phyloP scores from a whole-genome alignment of 1,140 invertebrate species.

The Chionoecetes opilio region DNA sequence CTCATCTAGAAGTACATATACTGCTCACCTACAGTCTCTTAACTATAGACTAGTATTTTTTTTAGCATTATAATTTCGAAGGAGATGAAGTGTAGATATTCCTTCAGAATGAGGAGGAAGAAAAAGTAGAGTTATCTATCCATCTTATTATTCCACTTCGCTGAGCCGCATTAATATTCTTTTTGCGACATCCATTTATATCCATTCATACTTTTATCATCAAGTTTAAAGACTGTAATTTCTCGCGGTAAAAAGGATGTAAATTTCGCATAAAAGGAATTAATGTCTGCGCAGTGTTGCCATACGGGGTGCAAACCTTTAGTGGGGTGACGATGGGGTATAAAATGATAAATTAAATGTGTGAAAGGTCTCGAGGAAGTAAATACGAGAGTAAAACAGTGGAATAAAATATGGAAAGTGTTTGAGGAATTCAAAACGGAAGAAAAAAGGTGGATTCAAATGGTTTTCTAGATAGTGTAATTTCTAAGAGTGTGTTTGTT shows the following conservation, averaged over 20 bases:
- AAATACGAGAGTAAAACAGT: neutral
- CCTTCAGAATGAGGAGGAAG: neutral
- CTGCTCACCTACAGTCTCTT: too few species aligned
- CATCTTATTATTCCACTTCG: neutral
- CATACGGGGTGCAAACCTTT: neutral
- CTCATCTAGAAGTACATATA: too few species aligned
- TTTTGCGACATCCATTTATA: neutral
- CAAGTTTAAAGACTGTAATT: conserved; percentile 7
- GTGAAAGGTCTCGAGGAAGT: neutral
- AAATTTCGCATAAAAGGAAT: conserved; percentile 31
- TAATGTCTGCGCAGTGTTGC: neutral
- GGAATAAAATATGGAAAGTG: neutral
- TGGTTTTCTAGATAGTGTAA: too few species aligned
- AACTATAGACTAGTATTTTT: too few species aligned
- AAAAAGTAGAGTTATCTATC: neutral
- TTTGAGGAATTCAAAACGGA: too few species aligned
- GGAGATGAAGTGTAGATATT: neutral
- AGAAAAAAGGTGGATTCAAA: too few species aligned
- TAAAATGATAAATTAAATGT: neutral
- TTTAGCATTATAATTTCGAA: too few species aligned
- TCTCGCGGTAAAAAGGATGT: neutral
- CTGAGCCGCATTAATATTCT: neutral
- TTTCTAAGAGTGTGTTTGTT: too few species aligned
- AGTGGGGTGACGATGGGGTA: neutral
- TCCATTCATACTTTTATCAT: conserved; percentile 31